phyloP scores from a whole-genome alignment of 2,113 vertebrate species.

The cattle (Bos taurus) region DNA sequence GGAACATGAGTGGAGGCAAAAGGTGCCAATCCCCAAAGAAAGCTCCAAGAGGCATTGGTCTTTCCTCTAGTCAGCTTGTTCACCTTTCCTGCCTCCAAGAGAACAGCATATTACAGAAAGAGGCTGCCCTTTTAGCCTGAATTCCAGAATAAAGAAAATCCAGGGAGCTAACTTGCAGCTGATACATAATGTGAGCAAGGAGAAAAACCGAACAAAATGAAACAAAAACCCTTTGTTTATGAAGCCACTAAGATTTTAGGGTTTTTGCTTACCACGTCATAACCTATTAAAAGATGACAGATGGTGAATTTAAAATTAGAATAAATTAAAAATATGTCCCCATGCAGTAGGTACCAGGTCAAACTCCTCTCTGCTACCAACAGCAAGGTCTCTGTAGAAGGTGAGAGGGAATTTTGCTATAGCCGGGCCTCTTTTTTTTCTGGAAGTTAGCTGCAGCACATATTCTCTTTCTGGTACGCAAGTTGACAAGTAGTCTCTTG shows the following conservation, averaged over 20 bases:
- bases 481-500: neutral
- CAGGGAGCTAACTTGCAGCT: neutral
- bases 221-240: neutral
- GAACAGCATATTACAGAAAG: neutral
- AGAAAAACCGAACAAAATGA: neutral
- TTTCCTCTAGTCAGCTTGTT: neutral
- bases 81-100: neutral
- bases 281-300: neutral
- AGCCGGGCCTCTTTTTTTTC: neutral
- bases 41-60: neutral
- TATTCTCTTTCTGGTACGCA: neutral
- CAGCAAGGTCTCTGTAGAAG: neutral
- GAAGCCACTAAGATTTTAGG: neutral
- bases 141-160: neutral
- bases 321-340: neutral
- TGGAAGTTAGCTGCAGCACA: neutral
- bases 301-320: neutral
- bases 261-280: neutral
- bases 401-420: neutral
- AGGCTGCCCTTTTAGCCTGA: neutral
- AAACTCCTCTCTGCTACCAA: too few relatives aligned
- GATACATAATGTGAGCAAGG: neutral
- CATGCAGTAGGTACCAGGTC: neutral
- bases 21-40: accelerated
- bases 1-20: neutral